Base-by-base conservation (phyloP, 2,113 vertebrate species). In the Upupa epops region DNA sequence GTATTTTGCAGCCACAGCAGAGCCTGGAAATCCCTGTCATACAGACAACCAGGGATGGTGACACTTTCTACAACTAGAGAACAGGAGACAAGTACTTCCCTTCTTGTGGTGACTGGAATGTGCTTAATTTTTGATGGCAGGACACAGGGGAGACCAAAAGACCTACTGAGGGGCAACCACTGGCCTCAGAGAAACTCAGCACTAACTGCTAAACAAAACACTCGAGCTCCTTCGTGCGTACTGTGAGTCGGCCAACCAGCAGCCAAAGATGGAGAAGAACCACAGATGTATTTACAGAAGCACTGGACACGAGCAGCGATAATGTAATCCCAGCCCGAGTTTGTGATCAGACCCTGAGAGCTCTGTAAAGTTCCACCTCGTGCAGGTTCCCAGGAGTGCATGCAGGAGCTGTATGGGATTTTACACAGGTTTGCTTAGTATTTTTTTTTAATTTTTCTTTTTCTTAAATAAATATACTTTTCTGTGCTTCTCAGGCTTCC, bases 401-500 rank as follows among this genome's bases (percentile, higher is more conserved):
- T 49, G 88, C 89, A 59, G 74, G 91, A 95, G 92, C 92, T 83
- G 52, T 63, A 60, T 20, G 66, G 58, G 55, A 82, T 89, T 91
- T 26, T 69, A 85, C 15, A 72, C 19, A 85, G n/a, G n/a, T 60
- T 74, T 45, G 25, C 36, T 28, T 52, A 29, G 73, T 86, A 89
- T 84, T 77, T 86, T 66, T 24, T 11, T 6, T 4, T 34, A 28
- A 65, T 61, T 52, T 31, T 14, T 0, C 28, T 61, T 76, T 83
- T 88, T 80, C 61, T 84, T 94, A 88, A 90, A 88, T 81, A 95
- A 96, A 96, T 95, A 96, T 84, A 94, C 82, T 95, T 92, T 92
- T 92, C 96, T 96, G 96, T 97, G 97, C 97, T 97, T 96, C 84
- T 96, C 75, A 94, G 82, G 91, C 89, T 91, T 95, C 91, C 96